Conservation (phyloP, 1,140 invertebrate species). For the Eueides isabella region DNA sequence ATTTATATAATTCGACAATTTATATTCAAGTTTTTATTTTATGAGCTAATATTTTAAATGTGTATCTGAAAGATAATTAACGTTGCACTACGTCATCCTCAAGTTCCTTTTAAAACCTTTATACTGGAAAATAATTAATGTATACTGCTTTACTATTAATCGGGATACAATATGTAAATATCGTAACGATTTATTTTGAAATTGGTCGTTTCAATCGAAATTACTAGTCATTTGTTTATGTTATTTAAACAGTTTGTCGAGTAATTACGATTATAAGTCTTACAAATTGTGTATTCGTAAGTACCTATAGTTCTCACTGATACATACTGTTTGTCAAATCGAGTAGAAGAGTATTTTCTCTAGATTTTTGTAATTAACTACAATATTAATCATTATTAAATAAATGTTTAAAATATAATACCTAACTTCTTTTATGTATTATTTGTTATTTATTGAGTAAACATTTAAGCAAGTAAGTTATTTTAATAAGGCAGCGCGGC, state of each 20-base stretch:
- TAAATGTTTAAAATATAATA: too few species aligned
- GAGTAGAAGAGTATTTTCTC: not conserved
- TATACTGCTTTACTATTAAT: not conserved
- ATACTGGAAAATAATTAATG: not conserved
- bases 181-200: constrained; percentile 7
- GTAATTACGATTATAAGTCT: constrained; percentile 18
- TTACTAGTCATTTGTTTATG: constrained; percentile 36
- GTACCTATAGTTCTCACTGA: not conserved
- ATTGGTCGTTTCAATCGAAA: constrained; percentile 24
- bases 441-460: too few species aligned
- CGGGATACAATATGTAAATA: not conserved
- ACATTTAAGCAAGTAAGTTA: too few species aligned
- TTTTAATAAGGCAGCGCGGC: too few species aligned
- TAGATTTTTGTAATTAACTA: not conserved
- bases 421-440: too few species aligned
- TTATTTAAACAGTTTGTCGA: constrained; percentile 23
- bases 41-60: too few species aligned
- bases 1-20: too few species aligned
- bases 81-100: too few species aligned
- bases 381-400: not conserved
- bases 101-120: not conserved
- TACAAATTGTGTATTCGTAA: not conserved
- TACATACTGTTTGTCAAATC: not conserved
- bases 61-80: too few species aligned
- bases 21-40: too few species aligned